Base-by-base conservation (phyloP, 1,140 invertebrate genomes). In the Rhyacophila brunnea region DNA sequence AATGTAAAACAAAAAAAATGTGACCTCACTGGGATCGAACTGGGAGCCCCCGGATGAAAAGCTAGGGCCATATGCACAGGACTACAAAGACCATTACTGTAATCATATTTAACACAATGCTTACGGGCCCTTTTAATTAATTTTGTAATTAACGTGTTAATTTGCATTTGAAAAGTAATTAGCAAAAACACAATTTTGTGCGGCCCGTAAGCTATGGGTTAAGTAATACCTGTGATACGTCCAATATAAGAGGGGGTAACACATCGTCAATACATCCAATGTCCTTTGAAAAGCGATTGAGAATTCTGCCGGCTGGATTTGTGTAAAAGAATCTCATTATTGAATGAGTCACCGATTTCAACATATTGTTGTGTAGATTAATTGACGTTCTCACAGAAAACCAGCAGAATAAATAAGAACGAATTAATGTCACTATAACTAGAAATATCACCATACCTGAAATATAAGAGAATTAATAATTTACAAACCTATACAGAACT, bases 281-380 rank as follows among this genome's bases (percentile, higher is more conserved):
- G 68, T 85, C 83, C 68, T 80, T 79, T 0, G 80, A 77, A 67
- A 82, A 83, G 18, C 60, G 19, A 60, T 84, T 72, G 6, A 71
- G 50, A 43, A 71, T 70, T 28, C 68, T 56, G 59, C 75, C 77
- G 35, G 74, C 74, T n/a, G 85, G 84, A 65, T 81, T 87, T 6
- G 70, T 72, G 61, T 86, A 82, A 69, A 87, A 87, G 68, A 87
- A 87, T n/a, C 71, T 67, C 79, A 86, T 84, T 2, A 83, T 80
- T 0, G 85, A 76, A 55, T 77, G 72, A 1, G 89, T 45, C 18
- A 89, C 67, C 64, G 81, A 80, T 2, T 67, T 59, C 65, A 91
- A 91, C 86, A 91, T 89, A 0, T 58, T 67, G 63, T 87, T 81
- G 66, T 92, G 89, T 2, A 91, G 71, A 20, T 69, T 79, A 44